Base-by-base conservation (phyloP, 2,888 invertebrate species). In the Monoplex corrugatus region DNA sequence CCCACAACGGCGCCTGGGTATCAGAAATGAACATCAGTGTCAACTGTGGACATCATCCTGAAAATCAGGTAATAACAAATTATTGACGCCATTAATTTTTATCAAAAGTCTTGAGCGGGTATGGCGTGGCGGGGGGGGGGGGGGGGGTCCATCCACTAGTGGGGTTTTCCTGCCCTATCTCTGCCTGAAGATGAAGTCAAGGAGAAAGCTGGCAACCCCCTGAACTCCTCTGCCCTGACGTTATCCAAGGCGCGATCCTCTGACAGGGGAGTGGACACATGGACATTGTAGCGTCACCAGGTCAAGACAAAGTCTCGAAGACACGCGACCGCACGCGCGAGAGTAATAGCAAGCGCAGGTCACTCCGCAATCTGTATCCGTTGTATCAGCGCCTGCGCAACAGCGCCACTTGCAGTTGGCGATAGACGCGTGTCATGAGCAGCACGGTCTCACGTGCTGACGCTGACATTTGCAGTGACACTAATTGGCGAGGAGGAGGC, bases 391-490 rank as follows among this genome's bases (percentile, higher is more conserved):
- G 82, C 16, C 82, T 82, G 82, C 82, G 82, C 82, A 82, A 50
- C 32, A 28, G 19, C 32, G 13, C 45, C 45, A 82, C 82, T 82
- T 38, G 38, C 57, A 1, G 19, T 38, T 5, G 57, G 57, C 72
- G 82, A 82, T 23, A 82, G 44, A 23, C 28, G 45, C n/a, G 50
- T 10, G 57, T 45, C 57, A 35, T 35, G n/a, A 16, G 10, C 50
- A 40, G 45, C 40, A 38, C 86, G n/a, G 43, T 6, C 13, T 63
- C 86, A 68, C 86, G 86, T 86, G 86, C 86, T 19, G 28, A 43
- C n/a, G 68, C 23, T 86, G 86, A 43, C 86, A 86, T 86, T 86
- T 86, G n/a, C 86, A n/a, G 68, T 86, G 86, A 86, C 86, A 86
- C 86, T 86, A 86, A 86, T 86, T 86, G 83, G 84, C 35, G 44